Conservation (phyloP, 2,113 vertebrate species). For the Garra rufa region DNA sequence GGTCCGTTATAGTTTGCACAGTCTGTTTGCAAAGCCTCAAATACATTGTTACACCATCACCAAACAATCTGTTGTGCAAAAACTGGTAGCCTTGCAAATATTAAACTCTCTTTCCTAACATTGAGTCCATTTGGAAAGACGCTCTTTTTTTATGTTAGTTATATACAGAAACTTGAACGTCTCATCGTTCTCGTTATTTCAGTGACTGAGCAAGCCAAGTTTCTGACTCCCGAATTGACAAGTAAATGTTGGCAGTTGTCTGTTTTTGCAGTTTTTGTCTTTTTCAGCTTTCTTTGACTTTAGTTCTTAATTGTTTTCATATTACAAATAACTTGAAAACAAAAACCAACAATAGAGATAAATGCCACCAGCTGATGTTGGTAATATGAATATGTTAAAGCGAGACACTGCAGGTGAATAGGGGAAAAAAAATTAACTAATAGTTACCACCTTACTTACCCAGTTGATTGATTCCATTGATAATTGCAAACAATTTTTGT, state of each 20-base stretch:
- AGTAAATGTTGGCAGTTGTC: background rate
- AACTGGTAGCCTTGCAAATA: background rate
- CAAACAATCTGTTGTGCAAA: background rate
- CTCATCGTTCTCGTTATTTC: background rate
- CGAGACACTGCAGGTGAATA: too few species aligned
- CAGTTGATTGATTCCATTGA: too few species aligned
- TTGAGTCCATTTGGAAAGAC: background rate
- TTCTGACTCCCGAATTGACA: background rate
- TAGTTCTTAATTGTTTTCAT: background rate
- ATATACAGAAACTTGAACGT: background rate
- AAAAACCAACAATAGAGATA: background rate
- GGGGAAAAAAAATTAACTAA: too few species aligned
- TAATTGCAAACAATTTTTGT: too few species aligned
- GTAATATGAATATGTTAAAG: background rate
- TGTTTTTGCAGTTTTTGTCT: background rate
- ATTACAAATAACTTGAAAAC: too few species aligned
- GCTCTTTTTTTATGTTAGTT: background rate
- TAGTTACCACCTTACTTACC: too few species aligned
- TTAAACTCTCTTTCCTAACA: background rate
- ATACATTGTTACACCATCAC: background rate
- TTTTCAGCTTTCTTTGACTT: background rate
- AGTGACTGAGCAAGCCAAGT: background rate
- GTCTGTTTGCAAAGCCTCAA: background rate
- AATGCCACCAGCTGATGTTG: background rate
- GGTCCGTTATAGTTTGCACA: conserved; percentile 6